phyloP scores from a whole-genome alignment of 2,113 vertebrate species.

The Mormoops blainvillei region DNA sequence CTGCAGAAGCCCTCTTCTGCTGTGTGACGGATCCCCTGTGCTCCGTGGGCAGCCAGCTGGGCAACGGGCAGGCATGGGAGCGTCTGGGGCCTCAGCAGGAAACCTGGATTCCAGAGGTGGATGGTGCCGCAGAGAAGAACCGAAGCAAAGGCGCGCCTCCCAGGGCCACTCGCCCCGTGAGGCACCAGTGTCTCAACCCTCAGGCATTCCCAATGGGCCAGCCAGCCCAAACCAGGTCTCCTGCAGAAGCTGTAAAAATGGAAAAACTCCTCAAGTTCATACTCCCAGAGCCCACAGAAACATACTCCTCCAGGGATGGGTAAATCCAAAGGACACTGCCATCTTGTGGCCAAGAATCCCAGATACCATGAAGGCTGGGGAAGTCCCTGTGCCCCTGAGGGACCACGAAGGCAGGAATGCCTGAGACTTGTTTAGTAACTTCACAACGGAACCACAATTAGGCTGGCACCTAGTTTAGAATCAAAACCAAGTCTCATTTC shows the following conservation, averaged over 20 bases:
- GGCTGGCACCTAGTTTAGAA: neutral
- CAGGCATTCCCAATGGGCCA: neutral
- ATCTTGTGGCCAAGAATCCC: constrained; percentile 8
- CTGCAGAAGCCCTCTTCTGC: neutral
- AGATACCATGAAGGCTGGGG: neutral
- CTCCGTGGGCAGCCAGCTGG: neutral
- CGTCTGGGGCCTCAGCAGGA: neutral
- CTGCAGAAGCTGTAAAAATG: neutral
- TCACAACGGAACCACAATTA: neutral
- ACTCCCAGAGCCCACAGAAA: neutral
- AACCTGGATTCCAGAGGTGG: neutral
- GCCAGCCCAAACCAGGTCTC: neutral
- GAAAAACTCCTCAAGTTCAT: neutral
- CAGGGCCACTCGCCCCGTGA: neutral
- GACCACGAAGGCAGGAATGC: neutral
- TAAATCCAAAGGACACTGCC: neutral
- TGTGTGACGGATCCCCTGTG: neutral
- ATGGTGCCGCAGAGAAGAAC: neutral
- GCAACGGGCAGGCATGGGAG: neutral
- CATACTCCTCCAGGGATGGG: neutral
- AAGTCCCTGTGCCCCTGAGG: neutral
- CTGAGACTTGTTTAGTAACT: neutral
- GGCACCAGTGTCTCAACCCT: neutral
- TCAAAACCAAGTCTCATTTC: neutral
- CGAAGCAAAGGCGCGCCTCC: neutral